These are phyloP conservation scores for Ecliptopera silaceata DNA, from an alignment of 2,888 invertebrate genomes.

Conservation along the genomic window DNA sequence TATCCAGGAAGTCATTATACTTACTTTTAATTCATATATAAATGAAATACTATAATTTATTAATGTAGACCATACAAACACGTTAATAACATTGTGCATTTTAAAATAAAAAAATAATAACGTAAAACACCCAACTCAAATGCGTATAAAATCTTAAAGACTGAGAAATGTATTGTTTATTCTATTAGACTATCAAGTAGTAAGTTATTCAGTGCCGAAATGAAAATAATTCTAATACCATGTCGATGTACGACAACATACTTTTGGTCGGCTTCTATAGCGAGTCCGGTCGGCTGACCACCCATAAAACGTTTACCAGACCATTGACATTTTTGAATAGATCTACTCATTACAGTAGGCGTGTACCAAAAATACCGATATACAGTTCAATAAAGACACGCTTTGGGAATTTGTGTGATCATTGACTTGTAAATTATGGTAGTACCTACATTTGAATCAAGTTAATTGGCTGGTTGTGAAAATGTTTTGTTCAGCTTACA, in stretches of 20 bases:
- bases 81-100: no score
- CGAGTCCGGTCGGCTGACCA: conserved; percentile 26
- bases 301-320: conserved; percentile 38
- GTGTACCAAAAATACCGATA: conserved; percentile 23
- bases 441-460: conserved; percentile 25
- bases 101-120: no score
- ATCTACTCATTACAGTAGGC: conserved; percentile 39
- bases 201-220: no score
- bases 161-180: no score
- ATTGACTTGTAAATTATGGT: conserved; percentile 35
- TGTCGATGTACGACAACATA: conserved; percentile 3
- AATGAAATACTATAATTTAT: no score
- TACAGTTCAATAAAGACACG: conserved; percentile 4
- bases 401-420: conserved; percentile 27
- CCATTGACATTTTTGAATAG: conserved; percentile 44
- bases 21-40: conserved; percentile 8
- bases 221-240: background rate
- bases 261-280: conserved; percentile 12
- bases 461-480: conserved; percentile 29
- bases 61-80: no score
- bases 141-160: no score
- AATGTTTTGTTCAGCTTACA: conserved; percentile 1
- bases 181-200: no score
- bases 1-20: conserved; percentile 12
- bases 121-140: no score